Evolutionary conservation across 2,888 invertebrate genomes (phyloP).

Genomic region (Cetonia aurata): DNA sequence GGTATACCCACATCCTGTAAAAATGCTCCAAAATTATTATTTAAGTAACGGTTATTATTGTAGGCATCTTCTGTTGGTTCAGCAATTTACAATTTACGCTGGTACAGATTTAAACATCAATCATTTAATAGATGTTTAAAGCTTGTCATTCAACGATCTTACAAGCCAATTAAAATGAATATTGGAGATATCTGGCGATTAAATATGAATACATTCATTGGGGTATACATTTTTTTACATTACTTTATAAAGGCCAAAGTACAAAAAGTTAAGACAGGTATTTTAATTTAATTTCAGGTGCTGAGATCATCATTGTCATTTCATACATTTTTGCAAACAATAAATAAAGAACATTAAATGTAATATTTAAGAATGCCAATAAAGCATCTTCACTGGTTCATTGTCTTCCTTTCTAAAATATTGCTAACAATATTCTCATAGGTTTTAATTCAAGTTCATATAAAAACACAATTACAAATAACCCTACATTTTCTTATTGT

Average conservation of each 20-base stretch:
- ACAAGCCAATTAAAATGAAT: conserved; percentile 16
- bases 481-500: too few relatives aligned
- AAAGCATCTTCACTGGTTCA: too few relatives aligned
- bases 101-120: conserved; percentile 2
- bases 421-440: too few relatives aligned
- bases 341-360: conserved; percentile 1
- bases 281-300: conserved; percentile 10
- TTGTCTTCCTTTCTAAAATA: too few relatives aligned
- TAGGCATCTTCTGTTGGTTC: conserved; percentile 11
- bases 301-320: conserved; percentile 18
- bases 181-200: conserved; percentile 27
- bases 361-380: too few relatives aligned
- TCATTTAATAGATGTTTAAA: conserved; percentile 4
- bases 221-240: not conserved
- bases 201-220: conserved; percentile 23
- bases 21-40: too few relatives aligned
- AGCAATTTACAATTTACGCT: conserved; percentile 13
- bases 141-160: conserved; percentile 27
- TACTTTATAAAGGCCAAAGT: not conserved
- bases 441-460: too few relatives aligned
- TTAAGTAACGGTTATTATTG: conserved; percentile 1
- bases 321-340: conserved; percentile 25
- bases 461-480: too few relatives aligned
- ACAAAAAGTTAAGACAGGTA: not conserved
- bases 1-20: too few relatives aligned